Conservation (phyloP, 2,113 vertebrate species). For the Peromyscus maniculatus region DNA sequence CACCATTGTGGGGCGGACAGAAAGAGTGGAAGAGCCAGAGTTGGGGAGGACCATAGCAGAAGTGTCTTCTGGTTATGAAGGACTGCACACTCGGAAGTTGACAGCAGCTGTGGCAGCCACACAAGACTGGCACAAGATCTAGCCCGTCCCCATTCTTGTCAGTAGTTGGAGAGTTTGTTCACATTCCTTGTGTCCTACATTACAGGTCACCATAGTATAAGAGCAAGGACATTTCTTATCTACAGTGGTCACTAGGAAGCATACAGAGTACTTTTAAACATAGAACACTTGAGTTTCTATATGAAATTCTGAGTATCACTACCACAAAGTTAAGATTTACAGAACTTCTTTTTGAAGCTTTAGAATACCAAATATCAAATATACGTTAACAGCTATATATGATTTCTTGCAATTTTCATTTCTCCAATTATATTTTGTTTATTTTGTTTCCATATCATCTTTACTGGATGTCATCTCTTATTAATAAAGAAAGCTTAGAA, state of each 20-base stretch:
- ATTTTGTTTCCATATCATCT: conserved; percentile 40
- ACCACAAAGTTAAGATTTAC: conserved; percentile 46
- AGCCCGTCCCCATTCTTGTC: not conserved
- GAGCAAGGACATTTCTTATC: not conserved
- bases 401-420: conserved; percentile 51
- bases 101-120: not conserved
- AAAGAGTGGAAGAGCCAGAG: not conserved
- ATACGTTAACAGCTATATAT: not conserved
- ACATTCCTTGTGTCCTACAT: conserved; percentile 39
- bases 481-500: conserved; percentile 50
- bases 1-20: too few relatives aligned
- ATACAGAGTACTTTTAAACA: conserved; percentile 50
- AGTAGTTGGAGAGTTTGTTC: not conserved
- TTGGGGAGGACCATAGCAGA: not conserved
- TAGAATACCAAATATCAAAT: conserved; percentile 22
- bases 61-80: too few relatives aligned
- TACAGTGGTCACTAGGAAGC: not conserved
- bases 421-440: conserved; percentile 54
- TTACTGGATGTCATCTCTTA: not conserved
- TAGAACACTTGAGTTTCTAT: conserved; percentile 9
- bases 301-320: conserved; percentile 44
- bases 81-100: too few relatives aligned
- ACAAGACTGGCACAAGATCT: not conserved
- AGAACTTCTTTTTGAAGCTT: conserved; percentile 48
- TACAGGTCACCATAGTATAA: not conserved